Base-by-base conservation (phyloP, 2,888 invertebrate species). In the Archaeoteleia sp. region DNA sequence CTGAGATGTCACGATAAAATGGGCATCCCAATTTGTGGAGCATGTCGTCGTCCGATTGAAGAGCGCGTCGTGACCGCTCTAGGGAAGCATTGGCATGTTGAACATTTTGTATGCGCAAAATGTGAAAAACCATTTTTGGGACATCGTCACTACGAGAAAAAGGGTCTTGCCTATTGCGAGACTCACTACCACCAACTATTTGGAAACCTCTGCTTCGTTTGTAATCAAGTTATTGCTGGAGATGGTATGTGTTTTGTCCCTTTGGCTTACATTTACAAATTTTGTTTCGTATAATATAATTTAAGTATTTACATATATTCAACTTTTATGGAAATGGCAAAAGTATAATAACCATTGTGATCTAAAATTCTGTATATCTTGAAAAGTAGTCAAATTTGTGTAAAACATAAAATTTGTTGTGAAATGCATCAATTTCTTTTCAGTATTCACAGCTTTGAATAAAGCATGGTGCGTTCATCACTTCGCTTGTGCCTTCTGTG, bases 1-100 rank as follows among this genome's bases (percentile, higher is more conserved):
- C 89, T 99, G 72, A 91, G 98, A 51, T 99, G 98, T 83, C 98
- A 98, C 83, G 98, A 98, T 86, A 98, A 98, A 88, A 98, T 99
- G 98, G 98, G 98, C 17, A 97, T 99, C 71, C 98, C 99, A n/a
- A 99, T 99, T 76, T 99, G 99, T 86, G 99, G 98, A 20, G 99
- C 99, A 46, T 99, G 99, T 85, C 93, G 98, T 46, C 92, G 98
- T 17, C 99, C 99, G 0, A 98, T 99, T 74, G 99, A 99, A 86
- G 99, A 99, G 86, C 90, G 99, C 63, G 97, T 99, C 17, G 98
- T 99, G 6, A 98, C 98, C 23, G 99, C 99, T 7, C 88, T 99
- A 17, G 99, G 97, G 17, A 98, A 98, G 87, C 95, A 97, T 83
- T 98, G 97, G 97, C 98, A 98, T 86, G 97, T 98, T 15, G 97